Conservation (phyloP, 1,140 invertebrate species). For the Lucilia cuprina region DNA sequence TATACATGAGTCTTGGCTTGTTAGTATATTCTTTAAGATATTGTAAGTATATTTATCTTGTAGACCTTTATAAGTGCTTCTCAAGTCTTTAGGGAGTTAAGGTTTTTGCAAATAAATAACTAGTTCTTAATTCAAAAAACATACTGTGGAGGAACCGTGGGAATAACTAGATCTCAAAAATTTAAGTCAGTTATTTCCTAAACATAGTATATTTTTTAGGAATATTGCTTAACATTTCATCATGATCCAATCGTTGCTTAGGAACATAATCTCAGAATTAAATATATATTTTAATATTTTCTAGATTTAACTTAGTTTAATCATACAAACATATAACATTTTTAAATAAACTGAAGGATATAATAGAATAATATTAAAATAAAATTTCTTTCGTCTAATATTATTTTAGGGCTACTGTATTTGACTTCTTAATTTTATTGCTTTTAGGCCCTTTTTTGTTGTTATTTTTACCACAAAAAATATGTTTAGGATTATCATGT, state of each 20-base stretch:
- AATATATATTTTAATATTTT: no score
- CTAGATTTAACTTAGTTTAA: no score
- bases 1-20: background rate
- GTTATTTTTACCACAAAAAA: background rate
- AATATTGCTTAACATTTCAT: no score
- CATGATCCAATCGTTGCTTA: no score
- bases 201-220: no score
- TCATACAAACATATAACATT: no score
- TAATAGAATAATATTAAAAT: no score
- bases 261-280: no score
- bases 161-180: background rate
- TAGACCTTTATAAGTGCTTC: background rate
- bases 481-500: background rate
- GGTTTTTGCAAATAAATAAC: background rate
- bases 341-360: no score
- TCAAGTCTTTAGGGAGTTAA: background rate
- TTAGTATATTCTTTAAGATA: background rate
- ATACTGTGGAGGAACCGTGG: background rate
- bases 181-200: no score
- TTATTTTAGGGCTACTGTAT: background rate
- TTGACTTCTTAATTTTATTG: background rate
- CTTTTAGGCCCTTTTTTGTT: background rate
- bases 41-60: background rate
- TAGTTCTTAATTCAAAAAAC: background rate
- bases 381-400: no score